phyloP scores from a whole-genome alignment of 2,888 invertebrate genomes.

The Scaptomyza caliginosa region DNA sequence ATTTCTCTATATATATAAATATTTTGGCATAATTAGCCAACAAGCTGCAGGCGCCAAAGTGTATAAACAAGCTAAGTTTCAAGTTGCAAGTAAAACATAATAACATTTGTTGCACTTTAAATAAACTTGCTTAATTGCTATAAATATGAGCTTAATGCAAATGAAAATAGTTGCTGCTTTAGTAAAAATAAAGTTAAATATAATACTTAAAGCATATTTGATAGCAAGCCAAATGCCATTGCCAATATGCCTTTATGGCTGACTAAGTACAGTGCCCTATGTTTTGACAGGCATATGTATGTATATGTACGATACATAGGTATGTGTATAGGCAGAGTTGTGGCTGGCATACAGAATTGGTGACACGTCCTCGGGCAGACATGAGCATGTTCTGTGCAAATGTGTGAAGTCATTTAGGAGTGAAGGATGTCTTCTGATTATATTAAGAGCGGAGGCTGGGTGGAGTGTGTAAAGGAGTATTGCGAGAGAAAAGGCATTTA shows the following conservation, averaged over 20 bases:
- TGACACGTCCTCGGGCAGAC: conserved; percentile 51
- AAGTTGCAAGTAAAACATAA: neutral
- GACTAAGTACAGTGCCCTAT: neutral
- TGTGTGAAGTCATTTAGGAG: conserved; percentile 59
- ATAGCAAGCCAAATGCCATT: neutral
- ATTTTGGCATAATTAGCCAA: conserved; percentile 64
- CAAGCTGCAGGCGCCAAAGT: conserved; percentile 40
- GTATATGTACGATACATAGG: neutral
- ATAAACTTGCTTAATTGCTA: conserved; percentile 8
- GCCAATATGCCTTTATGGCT: neutral
- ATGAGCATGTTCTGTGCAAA: conserved; percentile 48
- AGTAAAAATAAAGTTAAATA: no score
- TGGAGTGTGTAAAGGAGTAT: neutral
- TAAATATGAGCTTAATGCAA: neutral
- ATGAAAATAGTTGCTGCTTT: no score
- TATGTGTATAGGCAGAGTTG: neutral
- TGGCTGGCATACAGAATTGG: conserved; percentile 42
- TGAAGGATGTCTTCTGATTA: conserved; percentile 23
- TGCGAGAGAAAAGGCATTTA: conserved; percentile 58
- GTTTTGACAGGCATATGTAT: conserved; percentile 8
- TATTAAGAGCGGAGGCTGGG: neutral
- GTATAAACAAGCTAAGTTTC: conserved; percentile 31
- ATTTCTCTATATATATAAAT: conserved; percentile 18
- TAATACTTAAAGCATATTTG: neutral
- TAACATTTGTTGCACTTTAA: accelerated